Evolutionary conservation across 1,140 invertebrate genomes (phyloP).

Genomic region (Sweltsa coloradensis): DNA sequence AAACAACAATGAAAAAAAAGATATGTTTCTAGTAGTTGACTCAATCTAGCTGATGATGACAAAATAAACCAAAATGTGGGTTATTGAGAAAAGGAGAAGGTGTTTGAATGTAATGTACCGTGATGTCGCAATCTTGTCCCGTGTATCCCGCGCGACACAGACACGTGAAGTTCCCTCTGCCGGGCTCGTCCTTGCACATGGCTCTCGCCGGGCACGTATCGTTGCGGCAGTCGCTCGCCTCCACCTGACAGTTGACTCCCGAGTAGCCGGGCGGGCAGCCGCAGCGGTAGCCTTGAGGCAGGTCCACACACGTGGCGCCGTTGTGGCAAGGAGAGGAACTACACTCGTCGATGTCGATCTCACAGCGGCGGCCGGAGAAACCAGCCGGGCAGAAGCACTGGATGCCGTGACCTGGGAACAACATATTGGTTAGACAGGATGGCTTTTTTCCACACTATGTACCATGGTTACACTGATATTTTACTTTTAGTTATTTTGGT

Average conservation of each 20-base stretch:
- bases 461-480: background rate
- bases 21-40: too few species aligned
- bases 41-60: too few species aligned
- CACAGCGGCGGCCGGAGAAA: conserved; percentile 85
- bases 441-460: too few species aligned
- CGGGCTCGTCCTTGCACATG: conserved; percentile 95
- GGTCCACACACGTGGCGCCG: conserved; percentile 78
- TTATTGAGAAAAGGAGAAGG: too few species aligned
- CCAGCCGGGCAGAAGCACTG: conserved; percentile 89
- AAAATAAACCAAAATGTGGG: too few species aligned
- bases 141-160: conserved; percentile 85
- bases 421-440: too few species aligned
- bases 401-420: conserved; percentile 46
- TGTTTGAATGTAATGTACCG: conserved; percentile 35
- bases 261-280: conserved; percentile 74
- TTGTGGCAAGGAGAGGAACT: conserved; percentile 89
- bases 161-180: conserved; percentile 78
- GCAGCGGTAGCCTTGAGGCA: conserved; percentile 83
- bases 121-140: conserved; percentile 76
- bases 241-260: conserved; percentile 88
- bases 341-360: conserved; percentile 91
- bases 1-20: too few species aligned
- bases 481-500: background rate
- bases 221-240: conserved; percentile 77
- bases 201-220: conserved; percentile 87